Evolutionary conservation across 1,140 invertebrate species (phyloP).

Genomic region (Pseudomyrmex sp.): DNA sequence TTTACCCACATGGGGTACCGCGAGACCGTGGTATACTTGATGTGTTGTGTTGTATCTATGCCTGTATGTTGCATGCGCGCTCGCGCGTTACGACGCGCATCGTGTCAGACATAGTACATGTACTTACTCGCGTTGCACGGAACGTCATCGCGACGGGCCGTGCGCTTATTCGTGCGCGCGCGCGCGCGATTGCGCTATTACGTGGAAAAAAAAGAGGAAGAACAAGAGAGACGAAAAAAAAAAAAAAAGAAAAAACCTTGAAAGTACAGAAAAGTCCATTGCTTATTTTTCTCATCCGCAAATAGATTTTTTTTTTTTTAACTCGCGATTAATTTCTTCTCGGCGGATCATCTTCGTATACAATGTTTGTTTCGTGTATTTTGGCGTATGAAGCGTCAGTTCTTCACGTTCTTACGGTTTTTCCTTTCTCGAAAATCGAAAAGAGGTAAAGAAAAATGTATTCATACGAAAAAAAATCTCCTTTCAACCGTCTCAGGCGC

Average conservation of each 20-base stretch:
- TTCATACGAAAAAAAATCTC: no score
- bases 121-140: background rate
- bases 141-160: no score
- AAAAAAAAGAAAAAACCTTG: conserved; percentile 24
- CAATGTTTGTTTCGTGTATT: no score
- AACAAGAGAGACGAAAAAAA: conserved; percentile 54
- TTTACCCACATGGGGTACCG: conserved; percentile 79
- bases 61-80: conserved; percentile 38
- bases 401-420: no score
- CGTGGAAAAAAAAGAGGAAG: conserved; percentile 12
- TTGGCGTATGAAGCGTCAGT: no score
- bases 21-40: conserved; percentile 65
- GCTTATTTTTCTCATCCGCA: background rate
- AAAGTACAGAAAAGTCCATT: background rate
- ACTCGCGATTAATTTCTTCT: background rate
- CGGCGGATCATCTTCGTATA: background rate
- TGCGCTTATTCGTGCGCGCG: background rate
- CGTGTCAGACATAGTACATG: background rate
- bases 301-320: background rate
- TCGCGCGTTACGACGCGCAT: background rate
- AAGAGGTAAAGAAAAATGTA: no score
- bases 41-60: conserved; percentile 43
- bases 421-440: no score
- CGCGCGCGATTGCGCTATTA: conserved; percentile 11
- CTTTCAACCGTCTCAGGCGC: no score